Evolutionary conservation across 1,140 invertebrate genomes (phyloP).

Genomic region (Telenomus remus): DNA sequence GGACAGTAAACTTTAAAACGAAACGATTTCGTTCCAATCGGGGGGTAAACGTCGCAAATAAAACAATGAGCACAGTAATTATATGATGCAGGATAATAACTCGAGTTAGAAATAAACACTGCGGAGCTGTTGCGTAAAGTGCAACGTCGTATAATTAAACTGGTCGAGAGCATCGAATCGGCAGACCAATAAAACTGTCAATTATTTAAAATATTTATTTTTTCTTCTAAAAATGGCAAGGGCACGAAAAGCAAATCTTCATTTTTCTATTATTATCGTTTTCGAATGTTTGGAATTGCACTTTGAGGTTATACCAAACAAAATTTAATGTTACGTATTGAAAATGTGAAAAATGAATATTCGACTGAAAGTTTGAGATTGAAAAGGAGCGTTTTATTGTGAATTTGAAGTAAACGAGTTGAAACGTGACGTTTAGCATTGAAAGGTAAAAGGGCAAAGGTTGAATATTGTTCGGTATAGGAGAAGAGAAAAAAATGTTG

Average conservation of each 20-base stretch:
- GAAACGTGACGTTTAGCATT: constrained; percentile 8
- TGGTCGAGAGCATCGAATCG: constrained; percentile 12
- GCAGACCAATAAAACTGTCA: constrained; percentile 17
- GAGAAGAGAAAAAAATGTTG: constrained; percentile 28
- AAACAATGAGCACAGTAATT: constrained; percentile 49
- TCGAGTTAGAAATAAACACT: constrained; percentile 50
- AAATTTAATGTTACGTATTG: no score
- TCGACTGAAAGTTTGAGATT: no score
- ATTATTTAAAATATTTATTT: constrained; percentile 5
- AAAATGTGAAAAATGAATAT: no score
- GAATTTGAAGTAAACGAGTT: no score
- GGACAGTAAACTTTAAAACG: neutral
- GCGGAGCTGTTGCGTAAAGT: constrained; percentile 31
- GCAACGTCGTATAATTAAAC: constrained; percentile 28
- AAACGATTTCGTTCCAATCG: constrained; percentile 4
- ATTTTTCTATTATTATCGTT: no score
- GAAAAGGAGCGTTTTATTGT: no score
- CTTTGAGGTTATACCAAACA: no score
- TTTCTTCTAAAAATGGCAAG: no score
- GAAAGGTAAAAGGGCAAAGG: constrained; percentile 26
- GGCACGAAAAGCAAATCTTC: no score
- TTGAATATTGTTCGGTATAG: constrained; percentile 23
- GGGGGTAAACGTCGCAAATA: constrained; percentile 28
- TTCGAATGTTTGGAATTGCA: no score
- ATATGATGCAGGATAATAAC: constrained; percentile 41